phyloP scores from a whole-genome alignment of 2,888 invertebrate genomes.

The Lymantria monacha region DNA sequence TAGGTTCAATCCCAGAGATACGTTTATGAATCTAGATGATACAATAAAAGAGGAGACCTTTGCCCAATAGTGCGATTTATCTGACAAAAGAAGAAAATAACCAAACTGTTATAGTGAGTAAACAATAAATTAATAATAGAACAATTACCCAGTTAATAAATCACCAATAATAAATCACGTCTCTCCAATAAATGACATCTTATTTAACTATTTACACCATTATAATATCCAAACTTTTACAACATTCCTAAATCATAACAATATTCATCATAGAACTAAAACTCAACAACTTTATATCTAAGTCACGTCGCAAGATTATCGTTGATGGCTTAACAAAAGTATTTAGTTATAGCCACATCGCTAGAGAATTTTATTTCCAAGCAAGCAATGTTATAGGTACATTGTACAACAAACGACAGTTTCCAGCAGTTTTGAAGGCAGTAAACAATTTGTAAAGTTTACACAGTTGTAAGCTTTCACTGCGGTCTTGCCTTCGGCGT shows the following conservation, averaged over 20 bases:
- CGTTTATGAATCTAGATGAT: no score
- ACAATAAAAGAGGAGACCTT: no score
- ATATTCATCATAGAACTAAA: no score
- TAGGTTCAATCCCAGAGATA: no score
- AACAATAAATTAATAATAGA: no score
- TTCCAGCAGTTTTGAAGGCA: slow-evolving; percentile 34
- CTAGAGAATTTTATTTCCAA: slow-evolving; percentile 23
- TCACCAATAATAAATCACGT: background rate
- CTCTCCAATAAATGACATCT: no score
- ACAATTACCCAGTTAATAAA: background rate
- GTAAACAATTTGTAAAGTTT: slow-evolving; percentile 42
- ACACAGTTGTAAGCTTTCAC: slow-evolving; percentile 39
- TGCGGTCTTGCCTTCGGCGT: slow-evolving; percentile 24
- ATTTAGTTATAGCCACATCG: slow-evolving; percentile 15
- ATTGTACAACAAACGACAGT: slow-evolving; percentile 38
- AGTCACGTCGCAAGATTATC: slow-evolving; percentile 9
- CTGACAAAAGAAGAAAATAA: no score
- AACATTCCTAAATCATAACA: no score
- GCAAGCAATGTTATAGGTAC: slow-evolving; percentile 23
- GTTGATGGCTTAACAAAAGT: slow-evolving; percentile 17
- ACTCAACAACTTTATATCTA: slow-evolving; percentile 6
- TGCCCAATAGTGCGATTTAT: no score
- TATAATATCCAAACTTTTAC: background rate
- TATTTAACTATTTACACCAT: background rate
- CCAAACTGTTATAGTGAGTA: no score